Conservation (phyloP, 2,888 invertebrate species). For the Calameuta idolon region DNA sequence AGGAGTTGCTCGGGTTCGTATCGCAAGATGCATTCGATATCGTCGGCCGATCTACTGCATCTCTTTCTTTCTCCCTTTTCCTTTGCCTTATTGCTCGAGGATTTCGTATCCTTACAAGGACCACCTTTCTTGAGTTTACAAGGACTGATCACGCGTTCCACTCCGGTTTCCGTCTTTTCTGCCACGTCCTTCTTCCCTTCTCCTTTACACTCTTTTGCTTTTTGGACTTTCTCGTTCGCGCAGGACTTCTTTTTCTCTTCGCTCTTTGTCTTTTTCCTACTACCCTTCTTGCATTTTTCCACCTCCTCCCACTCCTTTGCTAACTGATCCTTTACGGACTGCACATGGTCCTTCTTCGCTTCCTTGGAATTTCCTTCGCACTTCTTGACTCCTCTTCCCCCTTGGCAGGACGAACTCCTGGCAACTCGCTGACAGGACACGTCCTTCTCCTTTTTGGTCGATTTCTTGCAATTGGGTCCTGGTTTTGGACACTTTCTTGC, state of each 20-base stretch:
- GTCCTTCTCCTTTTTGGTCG: neutral
- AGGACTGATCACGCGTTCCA: neutral
- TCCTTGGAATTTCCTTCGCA: neutral
- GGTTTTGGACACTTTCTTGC: neutral
- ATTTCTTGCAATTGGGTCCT: neutral
- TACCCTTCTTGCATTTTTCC: constrained; percentile 28
- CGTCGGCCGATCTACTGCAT: neutral
- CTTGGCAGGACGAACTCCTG: neutral
- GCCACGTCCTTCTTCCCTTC: neutral
- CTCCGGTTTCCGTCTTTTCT: neutral
- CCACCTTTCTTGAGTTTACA: neutral
- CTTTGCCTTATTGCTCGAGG: neutral
- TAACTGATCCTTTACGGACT: constrained; percentile 13
- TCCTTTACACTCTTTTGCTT: too few relatives aligned
- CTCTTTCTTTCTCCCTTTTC: neutral
- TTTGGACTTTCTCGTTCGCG: too few relatives aligned
- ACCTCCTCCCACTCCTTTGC: constrained; percentile 28
- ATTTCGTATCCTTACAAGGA: neutral
- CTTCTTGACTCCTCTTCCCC: neutral
- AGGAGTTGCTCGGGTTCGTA: too few relatives aligned
- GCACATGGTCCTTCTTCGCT: neutral
- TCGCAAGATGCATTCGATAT: too few relatives aligned
- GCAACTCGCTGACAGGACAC: neutral
- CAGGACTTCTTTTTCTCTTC: too few relatives aligned
- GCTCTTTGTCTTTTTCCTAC: too few relatives aligned